A percentile compares a stretch with the other conserved stretches of the same genome.
phyloP scores from a whole-genome alignment of 2,113 vertebrate species.

The Leucosticte australis region DNA sequence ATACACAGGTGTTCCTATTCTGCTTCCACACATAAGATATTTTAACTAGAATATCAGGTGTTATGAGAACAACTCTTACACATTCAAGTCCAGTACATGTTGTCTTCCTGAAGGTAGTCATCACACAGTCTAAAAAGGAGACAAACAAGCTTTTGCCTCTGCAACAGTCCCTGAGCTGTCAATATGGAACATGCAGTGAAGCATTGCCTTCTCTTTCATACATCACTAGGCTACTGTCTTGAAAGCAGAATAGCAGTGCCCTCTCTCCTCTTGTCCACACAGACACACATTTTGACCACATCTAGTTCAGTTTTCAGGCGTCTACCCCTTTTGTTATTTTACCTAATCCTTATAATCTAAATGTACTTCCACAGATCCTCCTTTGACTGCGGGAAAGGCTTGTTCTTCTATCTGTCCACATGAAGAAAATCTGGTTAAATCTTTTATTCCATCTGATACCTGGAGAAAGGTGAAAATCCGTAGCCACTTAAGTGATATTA shows the following conservation, averaged over 20 bases:
- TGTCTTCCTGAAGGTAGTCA: neutral
- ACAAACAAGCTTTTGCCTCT: neutral
- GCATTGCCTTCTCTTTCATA: neutral
- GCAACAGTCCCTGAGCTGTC: neutral
- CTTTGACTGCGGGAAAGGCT: neutral
- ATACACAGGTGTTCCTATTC: neutral
- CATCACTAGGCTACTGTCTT: accelerated
- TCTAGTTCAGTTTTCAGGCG: neutral
- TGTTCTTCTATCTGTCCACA: accelerated
- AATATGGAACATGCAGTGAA: neutral
- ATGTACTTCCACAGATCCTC: neutral
- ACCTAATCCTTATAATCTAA: neutral
- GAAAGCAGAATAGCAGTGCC: neutral
- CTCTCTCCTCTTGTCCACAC: neutral
- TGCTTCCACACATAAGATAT: neutral
- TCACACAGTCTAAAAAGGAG: neutral
- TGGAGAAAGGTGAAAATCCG: neutral
- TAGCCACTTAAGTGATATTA: too few relatives aligned
- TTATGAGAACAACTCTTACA: neutral
- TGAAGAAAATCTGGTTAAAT: neutral
- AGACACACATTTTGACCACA: neutral
- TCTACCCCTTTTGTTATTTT: neutral
- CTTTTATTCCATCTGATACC: neutral
- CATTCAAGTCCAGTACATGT: neutral
- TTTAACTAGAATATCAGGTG: neutral